phyloP scores from a whole-genome alignment of 2,888 invertebrate species.

The Lepetodrilus schrolli region DNA sequence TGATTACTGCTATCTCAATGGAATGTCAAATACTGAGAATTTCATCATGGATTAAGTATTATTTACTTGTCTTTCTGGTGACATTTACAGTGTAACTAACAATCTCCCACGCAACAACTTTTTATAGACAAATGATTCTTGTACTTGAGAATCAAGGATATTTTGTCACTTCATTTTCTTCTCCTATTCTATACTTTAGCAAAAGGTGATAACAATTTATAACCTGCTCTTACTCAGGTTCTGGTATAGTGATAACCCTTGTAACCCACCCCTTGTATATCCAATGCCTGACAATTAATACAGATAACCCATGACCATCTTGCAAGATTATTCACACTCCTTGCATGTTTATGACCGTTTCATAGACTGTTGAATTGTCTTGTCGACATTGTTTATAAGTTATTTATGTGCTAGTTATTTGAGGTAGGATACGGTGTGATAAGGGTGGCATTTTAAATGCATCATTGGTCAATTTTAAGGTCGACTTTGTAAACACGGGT shows the following conservation, averaged over 20 bases:
- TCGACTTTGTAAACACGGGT: not conserved
- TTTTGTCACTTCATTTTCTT: not conserved
- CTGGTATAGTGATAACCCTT: conserved; percentile 25
- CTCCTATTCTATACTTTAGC: not conserved
- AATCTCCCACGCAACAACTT: too few relatives aligned
- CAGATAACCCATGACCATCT: conserved; percentile 11
- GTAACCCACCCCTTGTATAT: not conserved
- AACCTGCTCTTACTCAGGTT: too few relatives aligned
- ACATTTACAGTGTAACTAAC: too few relatives aligned
- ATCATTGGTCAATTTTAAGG: not conserved
- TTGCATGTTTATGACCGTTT: not conserved
- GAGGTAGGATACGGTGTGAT: not conserved
- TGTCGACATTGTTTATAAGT: not conserved
- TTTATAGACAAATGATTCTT: too few relatives aligned
- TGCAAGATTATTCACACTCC: not conserved
- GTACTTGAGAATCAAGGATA: too few relatives aligned
- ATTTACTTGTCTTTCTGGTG: too few relatives aligned
- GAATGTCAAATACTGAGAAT: too few relatives aligned
- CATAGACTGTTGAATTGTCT: not conserved
- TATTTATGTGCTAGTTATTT: not conserved
- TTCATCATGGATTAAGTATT: too few relatives aligned
- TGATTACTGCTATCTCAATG: too few relatives aligned
- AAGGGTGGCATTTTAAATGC: not conserved
- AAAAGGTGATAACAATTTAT: too few relatives aligned
- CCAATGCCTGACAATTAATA: not conserved